Evolutionary conservation across 2,888 invertebrate genomes (phyloP).

Genomic region (Nebria brevicollis): DNA sequence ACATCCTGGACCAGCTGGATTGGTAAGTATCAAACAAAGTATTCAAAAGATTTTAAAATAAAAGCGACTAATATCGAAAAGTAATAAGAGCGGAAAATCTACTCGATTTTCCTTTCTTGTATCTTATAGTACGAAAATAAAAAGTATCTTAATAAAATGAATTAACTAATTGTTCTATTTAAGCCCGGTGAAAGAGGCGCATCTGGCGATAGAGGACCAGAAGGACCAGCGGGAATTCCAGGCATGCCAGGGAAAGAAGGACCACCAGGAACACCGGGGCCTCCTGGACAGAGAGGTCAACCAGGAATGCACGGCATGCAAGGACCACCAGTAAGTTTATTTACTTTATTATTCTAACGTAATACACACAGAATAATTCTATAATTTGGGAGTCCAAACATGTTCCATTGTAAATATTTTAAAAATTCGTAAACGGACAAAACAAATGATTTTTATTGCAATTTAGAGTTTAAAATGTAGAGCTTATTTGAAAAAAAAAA

Average conservation of each 20-base stretch:
- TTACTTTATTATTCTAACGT: background rate
- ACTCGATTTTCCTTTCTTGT: too few species aligned
- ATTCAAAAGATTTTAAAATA: background rate
- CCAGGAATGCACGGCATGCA: conserved; percentile 70
- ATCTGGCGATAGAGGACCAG: conserved; percentile 67
- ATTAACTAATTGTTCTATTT: conserved; percentile 28
- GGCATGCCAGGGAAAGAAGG: conserved; percentile 71
- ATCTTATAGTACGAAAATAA: too few species aligned
- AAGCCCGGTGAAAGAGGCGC: conserved; percentile 70
- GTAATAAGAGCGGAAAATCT: too few species aligned
- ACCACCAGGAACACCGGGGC: conserved; percentile 68
- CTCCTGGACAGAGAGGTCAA: conserved; percentile 69
- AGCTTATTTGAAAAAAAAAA: too few species aligned
- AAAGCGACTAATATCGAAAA: too few species aligned
- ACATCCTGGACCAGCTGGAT: conserved; percentile 66
- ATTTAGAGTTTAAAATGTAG: too few species aligned
- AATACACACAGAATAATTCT: background rate
- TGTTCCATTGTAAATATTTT: background rate
- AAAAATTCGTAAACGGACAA: too few species aligned
- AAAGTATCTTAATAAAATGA: background rate
- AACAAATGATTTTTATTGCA: too few species aligned
- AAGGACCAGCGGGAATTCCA: conserved; percentile 67
- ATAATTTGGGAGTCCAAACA: background rate
- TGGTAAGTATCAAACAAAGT: conserved; percentile 59
- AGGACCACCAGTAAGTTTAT: conserved; percentile 66